A percentile compares a stretch with the other conserved stretches of the same genome.
phyloP scores from a whole-genome alignment of 30 jellyfish, hydroid and myxozoan species.

The Hydractinia echinata region DNA sequence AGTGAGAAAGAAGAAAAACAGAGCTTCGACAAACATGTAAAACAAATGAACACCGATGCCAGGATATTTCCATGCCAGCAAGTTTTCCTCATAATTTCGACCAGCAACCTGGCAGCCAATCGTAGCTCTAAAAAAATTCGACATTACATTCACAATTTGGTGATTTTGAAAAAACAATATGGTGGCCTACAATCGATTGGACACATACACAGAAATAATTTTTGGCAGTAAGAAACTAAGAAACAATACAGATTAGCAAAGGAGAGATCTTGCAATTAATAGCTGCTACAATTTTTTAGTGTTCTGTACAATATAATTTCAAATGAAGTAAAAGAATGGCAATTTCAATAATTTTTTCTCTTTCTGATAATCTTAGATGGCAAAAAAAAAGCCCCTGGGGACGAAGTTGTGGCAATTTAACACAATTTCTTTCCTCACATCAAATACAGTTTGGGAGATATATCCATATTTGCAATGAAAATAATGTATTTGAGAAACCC shows the following conservation, averaged over 20 bases:
- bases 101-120: slow-evolving; percentile 6
- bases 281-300: too few relatives aligned
- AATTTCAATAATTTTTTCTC: too few relatives aligned
- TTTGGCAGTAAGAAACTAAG: background rate
- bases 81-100: slow-evolving; percentile 29
- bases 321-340: too few relatives aligned
- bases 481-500: too few relatives aligned
- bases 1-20: slow-evolving; percentile 51
- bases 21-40: slow-evolving; percentile 68
- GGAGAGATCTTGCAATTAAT: background rate
- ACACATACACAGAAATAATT: background rate
- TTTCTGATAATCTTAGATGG: too few relatives aligned
- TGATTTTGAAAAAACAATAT: background rate
- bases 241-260: background rate
- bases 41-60: slow-evolving; percentile 64
- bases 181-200: too few relatives aligned
- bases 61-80: slow-evolving; percentile 47
- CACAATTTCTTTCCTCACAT: too few relatives aligned
- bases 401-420: too few relatives aligned
- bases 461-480: too few relatives aligned
- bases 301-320: too few relatives aligned
- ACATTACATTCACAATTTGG: background rate
- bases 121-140: slow-evolving; percentile 20
- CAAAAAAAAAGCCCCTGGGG: too few relatives aligned
- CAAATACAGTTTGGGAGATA: too few relatives aligned